These are phyloP conservation scores for Calameuta pallipes DNA, from an alignment of 2,888 invertebrate genomes.

Conservation along the genomic window DNA sequence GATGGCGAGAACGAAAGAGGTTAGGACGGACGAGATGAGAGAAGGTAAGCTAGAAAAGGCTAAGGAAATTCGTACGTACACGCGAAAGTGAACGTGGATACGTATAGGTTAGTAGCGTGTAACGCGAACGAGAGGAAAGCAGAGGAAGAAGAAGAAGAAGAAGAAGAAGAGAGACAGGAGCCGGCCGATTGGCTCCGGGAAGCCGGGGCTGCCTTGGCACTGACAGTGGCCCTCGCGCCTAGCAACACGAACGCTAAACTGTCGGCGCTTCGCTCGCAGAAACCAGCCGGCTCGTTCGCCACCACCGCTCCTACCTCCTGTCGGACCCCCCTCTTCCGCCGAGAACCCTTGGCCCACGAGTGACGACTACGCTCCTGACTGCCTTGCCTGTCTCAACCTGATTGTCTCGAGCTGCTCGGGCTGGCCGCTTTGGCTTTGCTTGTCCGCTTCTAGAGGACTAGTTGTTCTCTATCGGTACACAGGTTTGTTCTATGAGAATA, in stretches of 20 bases:
- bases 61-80: not conserved
- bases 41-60: no score
- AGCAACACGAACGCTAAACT: conserved; percentile 61
- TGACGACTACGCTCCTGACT: conserved; percentile 9
- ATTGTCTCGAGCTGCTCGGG: conserved; percentile 12
- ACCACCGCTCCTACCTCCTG: conserved; percentile 32
- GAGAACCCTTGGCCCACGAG: not conserved
- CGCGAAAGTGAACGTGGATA: not conserved
- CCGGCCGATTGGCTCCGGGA: conserved; percentile 37
- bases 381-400: conserved; percentile 23
- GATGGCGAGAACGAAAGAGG: not conserved
- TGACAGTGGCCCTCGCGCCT: conserved; percentile 63
- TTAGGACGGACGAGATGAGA: conserved; percentile 1
- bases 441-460: not conserved
- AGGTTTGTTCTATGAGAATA: no score
- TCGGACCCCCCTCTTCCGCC: not conserved
- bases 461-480: not conserved
- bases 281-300: conserved; percentile 26
- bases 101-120: not conserved
- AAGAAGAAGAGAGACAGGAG: not conserved
- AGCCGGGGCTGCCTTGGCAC: conserved; percentile 57
- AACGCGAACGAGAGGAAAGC: not conserved
- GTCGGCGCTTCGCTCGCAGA: conserved; percentile 39
- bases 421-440: not conserved
- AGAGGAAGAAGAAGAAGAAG: conserved; percentile 4